Percentiles rank a stretch among this genome's conserved stretches.
Evolutionary conservation across 1,140 invertebrate species (phyloP).

Genomic region (Drosophila subpulchrella): DNA sequence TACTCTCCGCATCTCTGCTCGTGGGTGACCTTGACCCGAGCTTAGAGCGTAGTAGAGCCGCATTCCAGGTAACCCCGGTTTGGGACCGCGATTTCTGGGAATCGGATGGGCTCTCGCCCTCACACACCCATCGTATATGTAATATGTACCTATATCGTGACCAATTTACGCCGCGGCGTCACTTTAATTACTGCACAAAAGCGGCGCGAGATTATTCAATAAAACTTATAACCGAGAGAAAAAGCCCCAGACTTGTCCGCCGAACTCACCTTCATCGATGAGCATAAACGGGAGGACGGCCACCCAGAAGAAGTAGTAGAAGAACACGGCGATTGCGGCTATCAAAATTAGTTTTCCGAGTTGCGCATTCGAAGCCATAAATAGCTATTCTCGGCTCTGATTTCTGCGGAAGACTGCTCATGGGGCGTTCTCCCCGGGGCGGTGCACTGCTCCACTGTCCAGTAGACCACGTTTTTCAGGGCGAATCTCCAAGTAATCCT

Average conservation of each 20-base stretch:
- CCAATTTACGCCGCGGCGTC: slow-evolving; percentile 58
- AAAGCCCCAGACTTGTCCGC: background rate
- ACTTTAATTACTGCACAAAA: slow-evolving; percentile 78
- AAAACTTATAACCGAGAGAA: slow-evolving; percentile 46
- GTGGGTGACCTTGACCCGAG: slow-evolving; percentile 42
- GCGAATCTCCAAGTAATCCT: background rate
- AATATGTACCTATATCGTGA: slow-evolving; percentile 4
- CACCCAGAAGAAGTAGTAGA: slow-evolving; percentile 89
- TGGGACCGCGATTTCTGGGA: slow-evolving; percentile 1
- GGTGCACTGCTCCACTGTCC: slow-evolving; percentile 1
- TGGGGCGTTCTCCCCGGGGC: slow-evolving; percentile 4
- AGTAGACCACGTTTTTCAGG: background rate
- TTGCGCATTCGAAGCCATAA: slow-evolving; percentile 84
- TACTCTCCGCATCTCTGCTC: slow-evolving; percentile 14
- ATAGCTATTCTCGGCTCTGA: slow-evolving; percentile 56
- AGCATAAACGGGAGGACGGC: slow-evolving; percentile 89
- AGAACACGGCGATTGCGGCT: slow-evolving; percentile 86
- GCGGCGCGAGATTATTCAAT: slow-evolving; percentile 71
- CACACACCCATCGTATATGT: background rate
- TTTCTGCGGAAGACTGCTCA: slow-evolving; percentile 23
- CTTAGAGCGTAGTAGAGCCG: slow-evolving; percentile 16
- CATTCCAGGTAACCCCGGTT: slow-evolving; percentile 39
- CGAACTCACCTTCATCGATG: slow-evolving; percentile 84
- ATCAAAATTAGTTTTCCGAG: slow-evolving; percentile 87
- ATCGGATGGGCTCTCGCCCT: slow-evolving; percentile 3